Percentiles rank a stretch among this genome's conserved stretches.
Conservation (phyloP, 64 coral and sea anemone species). For the Montipora sp. region DNA sequence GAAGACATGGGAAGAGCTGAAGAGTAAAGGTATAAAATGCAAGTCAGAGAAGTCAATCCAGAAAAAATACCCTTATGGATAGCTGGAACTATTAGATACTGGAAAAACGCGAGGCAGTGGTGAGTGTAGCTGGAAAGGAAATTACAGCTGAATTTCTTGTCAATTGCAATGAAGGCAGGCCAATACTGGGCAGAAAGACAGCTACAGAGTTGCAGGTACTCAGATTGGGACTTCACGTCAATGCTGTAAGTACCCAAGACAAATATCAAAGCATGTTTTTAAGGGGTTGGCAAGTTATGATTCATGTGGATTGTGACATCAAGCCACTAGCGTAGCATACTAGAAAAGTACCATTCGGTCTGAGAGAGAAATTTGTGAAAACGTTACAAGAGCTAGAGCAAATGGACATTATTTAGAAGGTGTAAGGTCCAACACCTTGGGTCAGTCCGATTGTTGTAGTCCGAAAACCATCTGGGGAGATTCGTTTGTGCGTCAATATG, state of each 20-base stretch:
- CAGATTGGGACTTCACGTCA: conserved; percentile 9
- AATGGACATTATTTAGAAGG: conserved; percentile 42
- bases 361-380: conserved; percentile 10
- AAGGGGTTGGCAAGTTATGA: conserved; percentile 58
- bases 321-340: conserved; percentile 17
- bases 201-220: conserved; percentile 5
- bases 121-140: conserved; percentile 16
- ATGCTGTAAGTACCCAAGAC: conserved; percentile 16
- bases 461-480: conserved; percentile 25
- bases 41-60: conserved; percentile 43
- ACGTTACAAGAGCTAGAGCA: conserved; percentile 54
- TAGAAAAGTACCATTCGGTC: conserved; percentile 49
- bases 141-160: conserved; percentile 43
- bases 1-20: conserved; percentile 49
- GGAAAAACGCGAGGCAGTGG: conserved; percentile 21
- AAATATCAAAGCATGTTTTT: conserved; percentile 18
- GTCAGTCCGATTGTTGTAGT: conserved; percentile 60
- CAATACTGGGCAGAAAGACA: conserved; percentile 51
- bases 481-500: conserved; percentile 63
- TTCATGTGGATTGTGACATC: conserved; percentile 25
- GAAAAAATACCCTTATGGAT: conserved; percentile 68
- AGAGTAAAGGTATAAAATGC: conserved; percentile 49
- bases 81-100: conserved; percentile 34
- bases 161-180: conserved; percentile 29
- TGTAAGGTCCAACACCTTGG: conserved; percentile 42